phyloP scores from a whole-genome alignment of 2,797 vertebrate genomes.

The Capromys pilorides region DNA sequence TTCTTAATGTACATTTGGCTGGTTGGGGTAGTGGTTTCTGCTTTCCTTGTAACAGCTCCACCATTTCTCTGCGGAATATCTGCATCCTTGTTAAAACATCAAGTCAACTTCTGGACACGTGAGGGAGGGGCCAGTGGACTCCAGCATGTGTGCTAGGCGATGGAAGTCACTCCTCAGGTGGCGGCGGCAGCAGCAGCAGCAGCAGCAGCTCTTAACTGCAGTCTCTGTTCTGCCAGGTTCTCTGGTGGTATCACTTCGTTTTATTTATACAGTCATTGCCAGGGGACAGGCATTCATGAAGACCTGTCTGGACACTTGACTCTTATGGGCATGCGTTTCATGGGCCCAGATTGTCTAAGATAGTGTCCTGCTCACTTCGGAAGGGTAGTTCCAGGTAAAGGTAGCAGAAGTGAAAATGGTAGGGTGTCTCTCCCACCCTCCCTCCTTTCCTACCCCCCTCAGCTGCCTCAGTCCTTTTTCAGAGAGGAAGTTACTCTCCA shows the following conservation, averaged over 20 bases:
- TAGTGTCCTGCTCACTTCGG: background rate
- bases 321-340: accelerated
- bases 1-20: conserved; percentile 71
- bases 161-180: background rate
- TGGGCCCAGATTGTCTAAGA: background rate
- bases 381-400: background rate
- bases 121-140: background rate
- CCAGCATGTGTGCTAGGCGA: background rate
- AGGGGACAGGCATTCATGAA: background rate
- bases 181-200: too few relatives aligned
- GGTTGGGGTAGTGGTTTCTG: conserved; percentile 45
- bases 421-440: too few relatives aligned
- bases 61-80: background rate
- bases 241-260: background rate
- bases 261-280: background rate
- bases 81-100: background rate
- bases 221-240: background rate
- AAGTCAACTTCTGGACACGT: background rate
- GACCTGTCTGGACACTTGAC: background rate
- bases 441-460: too few relatives aligned
- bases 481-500: background rate
- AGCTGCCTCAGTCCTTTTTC: background rate
- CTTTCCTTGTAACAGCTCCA: conserved; percentile 45
- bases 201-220: background rate
- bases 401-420: background rate